phyloP scores from a whole-genome alignment of 2,888 invertebrate genomes.

The Lasioglossum zephyrum region DNA sequence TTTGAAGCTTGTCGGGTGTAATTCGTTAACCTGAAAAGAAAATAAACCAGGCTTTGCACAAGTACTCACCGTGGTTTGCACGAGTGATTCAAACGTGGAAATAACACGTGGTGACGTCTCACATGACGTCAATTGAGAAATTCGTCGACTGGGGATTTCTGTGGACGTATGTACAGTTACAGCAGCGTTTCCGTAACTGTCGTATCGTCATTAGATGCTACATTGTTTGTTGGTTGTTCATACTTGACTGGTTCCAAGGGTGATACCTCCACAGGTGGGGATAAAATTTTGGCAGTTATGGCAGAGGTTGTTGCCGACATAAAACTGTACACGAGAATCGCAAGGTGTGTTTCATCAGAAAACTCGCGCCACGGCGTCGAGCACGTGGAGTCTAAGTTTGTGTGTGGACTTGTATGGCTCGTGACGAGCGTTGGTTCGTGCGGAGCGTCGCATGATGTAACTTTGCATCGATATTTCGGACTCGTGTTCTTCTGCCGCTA shows the following conservation, averaged over 20 bases:
- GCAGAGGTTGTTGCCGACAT: background rate
- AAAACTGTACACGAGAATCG: background rate
- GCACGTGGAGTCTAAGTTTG: conserved; percentile 62
- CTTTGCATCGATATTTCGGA: conserved; percentile 61
- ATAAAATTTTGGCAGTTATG: background rate
- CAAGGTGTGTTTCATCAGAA: conserved; percentile 49
- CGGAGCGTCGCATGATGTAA: conserved; percentile 68
- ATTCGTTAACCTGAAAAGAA: background rate
- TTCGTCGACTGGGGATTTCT: background rate
- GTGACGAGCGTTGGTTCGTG: conserved; percentile 45
- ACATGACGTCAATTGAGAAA: background rate
- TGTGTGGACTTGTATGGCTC: conserved; percentile 67
- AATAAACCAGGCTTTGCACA: background rate
- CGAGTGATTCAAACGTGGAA: background rate
- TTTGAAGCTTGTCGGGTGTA: background rate
- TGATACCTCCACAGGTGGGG: too few species aligned
- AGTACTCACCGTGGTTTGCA: background rate
- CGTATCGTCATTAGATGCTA: too few species aligned
- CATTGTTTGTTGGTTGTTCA: too few species aligned
- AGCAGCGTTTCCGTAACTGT: background rate
- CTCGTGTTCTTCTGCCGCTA: background rate
- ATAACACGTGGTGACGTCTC: background rate
- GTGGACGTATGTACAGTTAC: background rate
- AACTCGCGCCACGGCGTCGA: conserved; percentile 32
- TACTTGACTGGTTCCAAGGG: too few species aligned